Evolutionary conservation across 1,140 invertebrate species (phyloP).

Genomic region (Cataglyphis hispanica): DNA sequence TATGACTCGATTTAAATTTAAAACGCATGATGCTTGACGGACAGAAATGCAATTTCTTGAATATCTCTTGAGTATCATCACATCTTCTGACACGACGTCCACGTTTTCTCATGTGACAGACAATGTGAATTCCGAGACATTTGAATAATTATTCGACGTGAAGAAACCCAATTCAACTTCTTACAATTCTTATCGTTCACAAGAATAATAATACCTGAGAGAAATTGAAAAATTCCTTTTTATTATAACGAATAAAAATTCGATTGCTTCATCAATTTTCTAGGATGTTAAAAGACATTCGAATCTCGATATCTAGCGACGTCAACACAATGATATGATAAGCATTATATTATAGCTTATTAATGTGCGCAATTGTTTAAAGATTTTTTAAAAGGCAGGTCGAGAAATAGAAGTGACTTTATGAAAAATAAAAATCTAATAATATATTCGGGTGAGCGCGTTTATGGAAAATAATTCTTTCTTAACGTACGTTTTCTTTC

Average conservation of each 20-base stretch:
- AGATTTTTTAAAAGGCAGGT: neutral
- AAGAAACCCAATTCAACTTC: neutral
- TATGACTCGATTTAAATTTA: neutral
- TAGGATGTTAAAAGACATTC: neutral
- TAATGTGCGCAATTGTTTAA: neutral
- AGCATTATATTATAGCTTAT: neutral
- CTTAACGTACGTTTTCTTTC: neutral
- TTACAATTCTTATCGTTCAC: too few relatives aligned
- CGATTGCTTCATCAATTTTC: constrained; percentile 22
- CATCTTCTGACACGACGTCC: constrained; percentile 7
- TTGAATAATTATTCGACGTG: neutral
- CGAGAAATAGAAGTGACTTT: neutral
- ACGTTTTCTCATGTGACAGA: neutral
- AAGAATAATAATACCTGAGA: neutral
- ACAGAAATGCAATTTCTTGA: constrained; percentile 28
- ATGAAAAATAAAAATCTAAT: neutral
- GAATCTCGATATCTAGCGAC: neutral
- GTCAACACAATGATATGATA: neutral
- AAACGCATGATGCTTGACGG: neutral
- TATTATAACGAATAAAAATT: neutral
- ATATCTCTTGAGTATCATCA: neutral
- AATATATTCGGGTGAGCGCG: neutral
- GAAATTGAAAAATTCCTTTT: constrained; percentile 19
- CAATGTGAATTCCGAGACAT: neutral
- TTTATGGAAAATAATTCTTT: neutral